Percentiles rank a stretch among this genome's conserved stretches.
Evolutionary conservation across 2,888 invertebrate genomes (phyloP).

Genomic region (Agelastica alni): DNA sequence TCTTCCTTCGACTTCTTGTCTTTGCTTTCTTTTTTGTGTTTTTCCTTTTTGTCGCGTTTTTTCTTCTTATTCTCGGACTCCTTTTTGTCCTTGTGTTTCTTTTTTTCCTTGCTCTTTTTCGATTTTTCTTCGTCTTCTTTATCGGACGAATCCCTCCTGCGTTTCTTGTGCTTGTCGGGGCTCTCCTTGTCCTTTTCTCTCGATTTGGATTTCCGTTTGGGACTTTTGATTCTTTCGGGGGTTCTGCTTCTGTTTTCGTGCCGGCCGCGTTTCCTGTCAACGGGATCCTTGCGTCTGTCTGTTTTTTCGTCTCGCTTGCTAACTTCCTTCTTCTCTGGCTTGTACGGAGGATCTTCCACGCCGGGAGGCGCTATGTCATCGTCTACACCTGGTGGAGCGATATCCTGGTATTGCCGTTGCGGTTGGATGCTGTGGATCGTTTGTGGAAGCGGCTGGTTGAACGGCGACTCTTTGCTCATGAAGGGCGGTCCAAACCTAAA

Average conservation of each 20-base stretch:
- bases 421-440: conserved; percentile 41
- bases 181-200: conserved; percentile 48
- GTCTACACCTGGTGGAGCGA: conserved; percentile 47
- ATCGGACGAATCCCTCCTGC: conserved; percentile 46
- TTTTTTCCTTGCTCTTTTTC: conserved; percentile 58
- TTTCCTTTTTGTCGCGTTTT: conserved; percentile 57
- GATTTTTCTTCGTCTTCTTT: conserved; percentile 50
- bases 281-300: conserved; percentile 29
- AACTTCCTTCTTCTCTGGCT: conserved; percentile 55
- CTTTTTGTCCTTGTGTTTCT: conserved; percentile 62
- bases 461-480: conserved; percentile 39
- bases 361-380: conserved; percentile 67
- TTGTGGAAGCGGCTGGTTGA: conserved; percentile 36
- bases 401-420: conserved; percentile 38
- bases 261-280: conserved; percentile 29
- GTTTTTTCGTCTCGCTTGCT: conserved; percentile 32
- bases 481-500: conserved; percentile 47
- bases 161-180: conserved; percentile 51
- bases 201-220: conserved; percentile 54
- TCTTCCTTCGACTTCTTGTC: conserved; percentile 49
- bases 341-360: conserved; percentile 66
- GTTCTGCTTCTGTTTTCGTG: conserved; percentile 39
- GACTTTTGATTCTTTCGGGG: conserved; percentile 44
- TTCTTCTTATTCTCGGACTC: conserved; percentile 54
- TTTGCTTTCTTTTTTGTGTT: conserved; percentile 52